Conservation (phyloP, 2,797 vertebrate species). For the Tarsius wallacei region DNA sequence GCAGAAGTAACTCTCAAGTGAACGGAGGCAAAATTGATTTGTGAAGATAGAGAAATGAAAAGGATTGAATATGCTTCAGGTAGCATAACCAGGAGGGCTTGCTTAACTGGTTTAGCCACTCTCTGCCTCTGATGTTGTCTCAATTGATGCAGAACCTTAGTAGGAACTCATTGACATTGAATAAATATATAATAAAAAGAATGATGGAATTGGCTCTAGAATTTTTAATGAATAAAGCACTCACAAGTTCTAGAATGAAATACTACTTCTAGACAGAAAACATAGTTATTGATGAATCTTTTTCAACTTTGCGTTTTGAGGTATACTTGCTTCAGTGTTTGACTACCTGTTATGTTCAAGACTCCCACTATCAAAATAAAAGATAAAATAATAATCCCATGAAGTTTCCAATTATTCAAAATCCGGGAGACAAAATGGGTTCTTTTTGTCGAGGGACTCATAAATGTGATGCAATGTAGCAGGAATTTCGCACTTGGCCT, state of each 20-base stretch:
- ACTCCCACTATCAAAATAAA: slow-evolving; percentile 42
- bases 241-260: background rate
- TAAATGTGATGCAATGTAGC: slow-evolving; percentile 46
- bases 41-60: background rate
- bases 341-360: slow-evolving; percentile 6
- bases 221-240: background rate
- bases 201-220: background rate
- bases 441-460: slow-evolving; percentile 13
- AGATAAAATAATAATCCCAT: slow-evolving; percentile 25
- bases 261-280: background rate
- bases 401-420: slow-evolving; percentile 65
- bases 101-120: background rate
- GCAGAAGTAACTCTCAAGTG: background rate
- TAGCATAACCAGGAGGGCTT: background rate
- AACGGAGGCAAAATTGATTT: background rate
- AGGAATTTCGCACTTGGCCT: slow-evolving; percentile 65
- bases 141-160: background rate
- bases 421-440: background rate
- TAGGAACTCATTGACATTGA: background rate
- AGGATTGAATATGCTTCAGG: background rate
- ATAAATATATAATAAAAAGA: background rate
- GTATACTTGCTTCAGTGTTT: background rate
- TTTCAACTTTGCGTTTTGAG: slow-evolving; percentile 43
- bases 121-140: background rate
- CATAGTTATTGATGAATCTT: background rate